Evolutionary conservation across 30 jellyfish, hydroid and myxozoan species (phyloP).

Genomic region (Aurelia aurita complex sp. Pacific): DNA sequence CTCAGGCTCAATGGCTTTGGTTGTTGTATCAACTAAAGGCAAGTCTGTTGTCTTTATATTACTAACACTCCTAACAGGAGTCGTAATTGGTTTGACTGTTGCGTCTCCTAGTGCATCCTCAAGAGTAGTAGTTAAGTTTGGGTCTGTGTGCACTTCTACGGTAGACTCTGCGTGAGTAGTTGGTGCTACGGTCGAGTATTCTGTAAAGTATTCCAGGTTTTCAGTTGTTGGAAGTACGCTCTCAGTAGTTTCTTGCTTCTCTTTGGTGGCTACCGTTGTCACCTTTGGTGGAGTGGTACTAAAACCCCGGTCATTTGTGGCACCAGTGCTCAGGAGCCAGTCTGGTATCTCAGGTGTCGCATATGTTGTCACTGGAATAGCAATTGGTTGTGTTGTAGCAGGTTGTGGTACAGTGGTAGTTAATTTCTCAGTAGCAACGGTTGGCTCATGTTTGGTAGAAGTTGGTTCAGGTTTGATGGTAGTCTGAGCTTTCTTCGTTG

Average conservation of each 20-base stretch:
- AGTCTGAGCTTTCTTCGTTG: neutral
- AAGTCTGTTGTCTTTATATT: neutral
- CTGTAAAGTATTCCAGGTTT: no score
- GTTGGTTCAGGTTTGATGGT: neutral
- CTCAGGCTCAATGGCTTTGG: no score
- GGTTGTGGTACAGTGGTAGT: neutral
- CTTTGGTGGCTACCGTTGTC: no score
- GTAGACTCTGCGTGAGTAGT: neutral
- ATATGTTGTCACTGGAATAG: neutral
- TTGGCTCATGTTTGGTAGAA: neutral
- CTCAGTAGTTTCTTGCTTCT: no score
- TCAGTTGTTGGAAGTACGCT: no score
- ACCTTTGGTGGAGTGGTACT: no score
- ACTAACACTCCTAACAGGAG: neutral
- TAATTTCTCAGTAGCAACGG: neutral
- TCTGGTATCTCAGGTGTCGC: neutral
- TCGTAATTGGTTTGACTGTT: neutral
- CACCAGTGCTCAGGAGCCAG: neutral
- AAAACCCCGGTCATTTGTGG: no score
- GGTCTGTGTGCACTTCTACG: neutral
- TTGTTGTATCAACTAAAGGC: neutral
- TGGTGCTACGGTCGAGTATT: no score
- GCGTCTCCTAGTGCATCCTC: conserved; percentile 6
- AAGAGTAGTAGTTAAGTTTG: neutral
- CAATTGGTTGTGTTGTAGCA: neutral